Percentiles rank a stretch among this genome's conserved stretches.
Conservation (phyloP, 1,140 invertebrate species). For the Episyrphus balteatus region DNA sequence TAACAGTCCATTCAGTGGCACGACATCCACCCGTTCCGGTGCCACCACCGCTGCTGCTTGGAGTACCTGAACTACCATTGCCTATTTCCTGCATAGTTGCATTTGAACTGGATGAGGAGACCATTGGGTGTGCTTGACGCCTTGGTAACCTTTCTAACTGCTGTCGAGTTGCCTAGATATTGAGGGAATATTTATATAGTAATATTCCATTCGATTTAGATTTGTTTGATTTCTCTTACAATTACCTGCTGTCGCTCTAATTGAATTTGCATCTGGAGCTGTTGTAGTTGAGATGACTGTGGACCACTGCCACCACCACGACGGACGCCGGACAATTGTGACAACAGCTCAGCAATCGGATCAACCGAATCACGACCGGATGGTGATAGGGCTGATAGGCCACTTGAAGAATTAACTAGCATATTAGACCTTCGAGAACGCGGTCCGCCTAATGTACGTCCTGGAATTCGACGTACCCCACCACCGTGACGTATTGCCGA, state of each 20-base stretch:
- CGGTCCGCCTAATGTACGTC: conserved; percentile 60
- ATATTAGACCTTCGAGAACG: conserved; percentile 75
- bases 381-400: conserved; percentile 64
- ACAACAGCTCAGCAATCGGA: conserved; percentile 87
- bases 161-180: conserved; percentile 61
- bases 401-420: conserved; percentile 78
- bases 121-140: conserved; percentile 47
- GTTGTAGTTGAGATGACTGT: conserved; percentile 64
- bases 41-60: conserved; percentile 13
- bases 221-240: conserved; percentile 37
- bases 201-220: background rate
- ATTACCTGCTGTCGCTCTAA: conserved; percentile 74
- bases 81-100: conserved; percentile 35
- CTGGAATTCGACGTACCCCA: conserved; percentile 72
- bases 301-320: conserved; percentile 59
- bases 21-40: conserved; percentile 24
- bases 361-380: conserved; percentile 81
- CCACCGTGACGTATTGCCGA: conserved; percentile 64
- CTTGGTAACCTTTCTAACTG: conserved; percentile 77
- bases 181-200: conserved; percentile 8
- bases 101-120: conserved; percentile 37
- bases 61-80: background rate
- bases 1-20: conserved; percentile 32
- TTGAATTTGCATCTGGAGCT: conserved; percentile 72
- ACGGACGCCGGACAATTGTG: conserved; percentile 81